These are phyloP conservation scores for Urechis unicinctus DNA, from an alignment of 2,888 invertebrate species.

Conservation along the genomic window DNA sequence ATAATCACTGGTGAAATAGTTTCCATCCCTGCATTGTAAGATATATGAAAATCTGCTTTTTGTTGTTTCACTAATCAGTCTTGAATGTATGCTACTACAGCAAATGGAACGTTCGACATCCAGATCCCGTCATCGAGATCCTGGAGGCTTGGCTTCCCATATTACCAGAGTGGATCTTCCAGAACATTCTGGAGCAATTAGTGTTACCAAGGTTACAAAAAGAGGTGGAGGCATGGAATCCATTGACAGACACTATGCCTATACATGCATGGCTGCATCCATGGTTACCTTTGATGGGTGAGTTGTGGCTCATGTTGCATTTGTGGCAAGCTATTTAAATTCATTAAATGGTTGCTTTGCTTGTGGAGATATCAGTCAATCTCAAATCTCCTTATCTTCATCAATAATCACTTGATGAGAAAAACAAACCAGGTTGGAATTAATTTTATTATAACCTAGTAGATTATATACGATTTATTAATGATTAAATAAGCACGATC, in stretches of 20 bases:
- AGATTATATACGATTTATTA: too few species aligned
- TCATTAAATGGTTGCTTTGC: not conserved
- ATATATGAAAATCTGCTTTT: not conserved
- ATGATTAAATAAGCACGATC: too few species aligned
- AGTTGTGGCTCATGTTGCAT: slow-evolving; percentile 20
- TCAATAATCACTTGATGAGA: too few species aligned
- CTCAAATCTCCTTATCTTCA: not conserved
- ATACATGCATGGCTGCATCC: slow-evolving; percentile 96
- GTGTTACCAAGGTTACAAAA: slow-evolving; percentile 63
- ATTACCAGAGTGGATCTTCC: slow-evolving; percentile 75
- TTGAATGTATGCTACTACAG: slow-evolving; percentile 4
- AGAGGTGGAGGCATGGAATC: slow-evolving; percentile 87
- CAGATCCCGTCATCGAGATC: slow-evolving; percentile 70
- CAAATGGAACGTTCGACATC: slow-evolving; percentile 75
- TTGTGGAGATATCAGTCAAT: not conserved
- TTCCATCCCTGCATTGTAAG: too few species aligned
- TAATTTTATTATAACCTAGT: too few species aligned
- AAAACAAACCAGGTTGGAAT: too few species aligned
- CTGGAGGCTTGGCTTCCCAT: slow-evolving; percentile 75
- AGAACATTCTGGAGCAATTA: slow-evolving; percentile 74
- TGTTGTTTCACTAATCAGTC: not conserved
- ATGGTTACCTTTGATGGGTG: slow-evolving; percentile 82
- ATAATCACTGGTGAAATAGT: too few species aligned
- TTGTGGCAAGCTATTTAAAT: not conserved
- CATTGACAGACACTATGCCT: slow-evolving; percentile 86